Evolutionary conservation across 2,888 invertebrate species (phyloP), one percentile per base, ranked within the genome.

Genomic region (Lithosia quadra): DNA sequence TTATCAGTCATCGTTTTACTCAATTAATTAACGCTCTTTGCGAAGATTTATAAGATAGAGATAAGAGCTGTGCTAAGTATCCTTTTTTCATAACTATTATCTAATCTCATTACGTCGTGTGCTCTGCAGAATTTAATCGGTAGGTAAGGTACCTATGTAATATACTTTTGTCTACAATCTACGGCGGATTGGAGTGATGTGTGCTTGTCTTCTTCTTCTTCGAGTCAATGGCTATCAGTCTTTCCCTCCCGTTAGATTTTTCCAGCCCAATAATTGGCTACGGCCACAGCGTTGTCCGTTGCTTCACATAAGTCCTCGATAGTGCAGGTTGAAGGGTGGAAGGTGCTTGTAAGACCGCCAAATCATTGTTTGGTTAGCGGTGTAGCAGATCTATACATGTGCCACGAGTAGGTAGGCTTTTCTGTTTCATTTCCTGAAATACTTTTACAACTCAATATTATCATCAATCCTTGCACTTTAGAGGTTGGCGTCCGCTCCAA

Each of bases 331-430:
- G n/a, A n/a, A n/a, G n/a, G 55, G 69, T 69, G 70, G 72, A 60
- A 57, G 56, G 58, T 64, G 75, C 72, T 73, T 65, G 69, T 72
- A 65, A 67, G 67, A 74, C 65, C 67, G 65, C 64, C 69, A 72
- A 75, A 67, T 72, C 72, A 73, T 74, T 63, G 65, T 74, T 73
- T 57, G 34, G 22, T 28, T 22, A n/a, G 39, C 60, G 28, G 65
- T 68, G 49, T n/a, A n/a, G 7, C 7, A 18, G 43, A 43, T 43
- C 18, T 18, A 18, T 43, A 5, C 43, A 28, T 28, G 28, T 43
- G 39, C 15, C 15, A 39, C 15, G 39, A 39, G 39, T 39, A 4
- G 13, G 39, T 39, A 4, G 13, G 39, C 28, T 28, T 4, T 28
- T 28, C 28, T 28, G 2, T 28, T 2, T 28, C 28, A 28, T 2